Base-by-base conservation (phyloP, 37 sponge, comb jelly and placozoan genomes). In the Halichondria panicea region DNA sequence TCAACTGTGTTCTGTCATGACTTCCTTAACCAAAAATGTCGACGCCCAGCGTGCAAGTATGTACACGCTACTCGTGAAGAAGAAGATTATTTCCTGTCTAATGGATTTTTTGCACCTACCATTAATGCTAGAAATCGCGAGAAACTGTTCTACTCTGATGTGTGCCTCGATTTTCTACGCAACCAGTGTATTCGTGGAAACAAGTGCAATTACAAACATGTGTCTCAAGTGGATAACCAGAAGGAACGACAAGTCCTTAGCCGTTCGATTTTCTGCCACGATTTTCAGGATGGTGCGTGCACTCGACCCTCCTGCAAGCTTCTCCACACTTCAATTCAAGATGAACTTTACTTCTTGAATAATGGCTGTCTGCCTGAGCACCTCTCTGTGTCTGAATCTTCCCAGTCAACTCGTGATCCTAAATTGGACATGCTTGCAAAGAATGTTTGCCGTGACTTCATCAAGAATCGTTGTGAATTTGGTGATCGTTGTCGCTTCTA, bases 251-350 rank as follows among this genome's bases (percentile, higher is more conserved):
- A 72, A 5, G 61, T 55, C 58, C 74, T 85, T 37, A 85, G 86
- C 39, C 78, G 86, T 12, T 85, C 86, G 34, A 78, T 85, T 37
- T 85, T 85, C 56, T 85, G 86, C 50, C 86, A 77, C 43, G 86
- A 85, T 37, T 66, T 55, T 48, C 86, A 85, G 50, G 86, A 85
- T 37, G 65, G 71, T 22, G 53, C 52, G 22, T 85, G 86, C 41
- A 54, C 43, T 19, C 78, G 86, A 4, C 43, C 25, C 43, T 63
- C 48, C 43, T 85, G 86, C 66, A 85, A 85, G 70, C 69, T 85
- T 42, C 30, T 85, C 8, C 86, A 85, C 73, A 72, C 86, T n/a
- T 39, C 30, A 25, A 63, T 50, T 6, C 36, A 50, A 3, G 86
- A 85, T 55, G 86, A 85, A 50, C 66, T 71, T 34, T 85, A 85